These are phyloP conservation scores for western clawed frog (Xenopus tropicalis) DNA, from an alignment of 2,113 vertebrate genomes.

Conservation along the genomic window UCB_Xtro_10.0 CM004445.2:9045001-9045500, in stretches of 20 bases:
- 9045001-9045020: slow-evolving; percentile 90
- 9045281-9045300: too few species aligned
- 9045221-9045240: not conserved
- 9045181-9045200: slow-evolving; percentile 86
- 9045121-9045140: slow-evolving; percentile 87
- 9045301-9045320: too few species aligned
- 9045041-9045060: slow-evolving; percentile 90
- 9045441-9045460: too few species aligned
- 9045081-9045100: slow-evolving; percentile 92
- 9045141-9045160: slow-evolving; percentile 90
- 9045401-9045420: too few species aligned
- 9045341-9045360: too few species aligned
- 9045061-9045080: slow-evolving; percentile 89
- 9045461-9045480: too few species aligned
- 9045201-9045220: slow-evolving; percentile 83
- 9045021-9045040: slow-evolving; percentile 90
- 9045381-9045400: too few species aligned
- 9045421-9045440: too few species aligned
- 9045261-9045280: too few species aligned
- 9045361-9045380: too few species aligned
- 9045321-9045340: too few species aligned
- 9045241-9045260: not conserved
- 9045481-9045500: too few species aligned
- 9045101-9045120: slow-evolving; percentile 97
- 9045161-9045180: slow-evolving; percentile 86